Percentiles rank a stretch among this genome's conserved stretches.
phyloP scores from a whole-genome alignment of 1,140 invertebrate genomes.

The Ruditapes philippinarum region DNA sequence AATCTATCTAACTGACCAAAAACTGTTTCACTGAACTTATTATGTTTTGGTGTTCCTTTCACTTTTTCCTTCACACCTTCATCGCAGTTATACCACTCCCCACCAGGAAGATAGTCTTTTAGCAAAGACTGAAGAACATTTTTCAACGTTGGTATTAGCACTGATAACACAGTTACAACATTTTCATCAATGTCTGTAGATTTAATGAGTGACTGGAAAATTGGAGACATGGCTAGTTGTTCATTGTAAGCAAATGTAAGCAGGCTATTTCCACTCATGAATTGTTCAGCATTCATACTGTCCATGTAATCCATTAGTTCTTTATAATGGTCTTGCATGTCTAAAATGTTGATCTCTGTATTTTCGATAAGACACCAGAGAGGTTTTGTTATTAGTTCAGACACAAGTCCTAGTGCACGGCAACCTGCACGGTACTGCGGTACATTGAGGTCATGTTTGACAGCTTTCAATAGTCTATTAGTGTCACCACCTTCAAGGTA shows the following conservation, averaged over 20 bases:
- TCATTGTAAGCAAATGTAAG: conserved; percentile 21
- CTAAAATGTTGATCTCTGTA: conserved; percentile 25
- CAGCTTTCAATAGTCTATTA: not conserved
- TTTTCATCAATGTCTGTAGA: conserved; percentile 35
- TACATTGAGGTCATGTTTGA: conserved; percentile 21
- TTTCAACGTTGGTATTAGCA: not conserved
- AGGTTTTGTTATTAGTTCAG: not conserved
- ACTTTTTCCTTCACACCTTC: not conserved
- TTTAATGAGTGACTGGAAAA: conserved; percentile 19
- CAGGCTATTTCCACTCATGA: not conserved
- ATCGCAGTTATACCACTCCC: not conserved
- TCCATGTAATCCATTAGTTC: conserved; percentile 31
- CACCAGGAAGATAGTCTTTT: conserved; percentile 13
- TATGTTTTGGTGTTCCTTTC: conserved; percentile 1
- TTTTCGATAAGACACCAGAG: conserved; percentile 10
- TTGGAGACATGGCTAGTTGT: conserved; percentile 6
- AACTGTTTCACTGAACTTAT: too few relatives aligned
- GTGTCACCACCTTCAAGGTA: not conserved
- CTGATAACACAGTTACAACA: not conserved
- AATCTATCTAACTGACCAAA: conserved; percentile 6
- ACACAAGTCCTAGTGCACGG: not conserved
- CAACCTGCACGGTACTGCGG: conserved; percentile 8
- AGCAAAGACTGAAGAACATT: conserved; percentile 1
- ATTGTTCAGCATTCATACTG: conserved; percentile 8
- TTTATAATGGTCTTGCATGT: conserved; percentile 19